These are phyloP conservation scores for Anas georgica DNA, from an alignment of 2,797 vertebrate species.

Conservation along the genomic window DNA sequence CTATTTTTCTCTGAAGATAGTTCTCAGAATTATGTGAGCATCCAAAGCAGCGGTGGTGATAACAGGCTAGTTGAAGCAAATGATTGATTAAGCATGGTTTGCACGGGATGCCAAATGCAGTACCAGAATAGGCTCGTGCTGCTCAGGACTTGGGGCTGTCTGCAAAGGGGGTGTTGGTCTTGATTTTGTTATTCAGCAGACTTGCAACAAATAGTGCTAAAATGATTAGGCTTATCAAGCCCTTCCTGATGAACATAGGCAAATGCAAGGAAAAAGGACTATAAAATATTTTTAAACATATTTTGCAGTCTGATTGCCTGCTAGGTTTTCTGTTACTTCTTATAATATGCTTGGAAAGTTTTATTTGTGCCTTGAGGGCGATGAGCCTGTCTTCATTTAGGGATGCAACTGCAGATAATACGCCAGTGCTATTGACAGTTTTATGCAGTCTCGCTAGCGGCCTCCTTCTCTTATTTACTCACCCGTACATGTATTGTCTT, in stretches of 20 bases:
- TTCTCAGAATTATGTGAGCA: not conserved
- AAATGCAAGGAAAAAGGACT: not conserved
- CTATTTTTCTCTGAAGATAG: not conserved
- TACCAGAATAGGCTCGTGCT: not conserved
- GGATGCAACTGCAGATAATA: constrained; percentile 70
- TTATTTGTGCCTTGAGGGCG: constrained; percentile 73
- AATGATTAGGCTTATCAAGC: not conserved
- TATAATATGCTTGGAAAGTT: constrained; percentile 77
- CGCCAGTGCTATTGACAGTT: constrained; percentile 52
- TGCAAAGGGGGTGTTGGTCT: not conserved
- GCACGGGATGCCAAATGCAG: not conserved
- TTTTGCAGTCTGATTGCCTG: constrained; percentile 64
- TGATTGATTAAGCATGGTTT: not conserved
- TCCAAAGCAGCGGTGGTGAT: not conserved
- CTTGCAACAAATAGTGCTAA: not conserved
- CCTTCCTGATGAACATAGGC: not conserved
- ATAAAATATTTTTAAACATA: constrained; percentile 45
- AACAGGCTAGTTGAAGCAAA: not conserved
- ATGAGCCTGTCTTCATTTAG: constrained; percentile 73
- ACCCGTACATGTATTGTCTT: not conserved
- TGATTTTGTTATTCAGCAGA: not conserved
- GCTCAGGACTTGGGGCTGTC: not conserved
- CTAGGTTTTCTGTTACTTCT: constrained; percentile 69
- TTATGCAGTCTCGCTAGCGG: constrained; percentile 39
- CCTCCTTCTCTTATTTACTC: constrained; percentile 65